These are phyloP conservation scores for Aproaerema taeniolella DNA, from an alignment of 2,888 invertebrate species.

Conservation along the genomic window DNA sequence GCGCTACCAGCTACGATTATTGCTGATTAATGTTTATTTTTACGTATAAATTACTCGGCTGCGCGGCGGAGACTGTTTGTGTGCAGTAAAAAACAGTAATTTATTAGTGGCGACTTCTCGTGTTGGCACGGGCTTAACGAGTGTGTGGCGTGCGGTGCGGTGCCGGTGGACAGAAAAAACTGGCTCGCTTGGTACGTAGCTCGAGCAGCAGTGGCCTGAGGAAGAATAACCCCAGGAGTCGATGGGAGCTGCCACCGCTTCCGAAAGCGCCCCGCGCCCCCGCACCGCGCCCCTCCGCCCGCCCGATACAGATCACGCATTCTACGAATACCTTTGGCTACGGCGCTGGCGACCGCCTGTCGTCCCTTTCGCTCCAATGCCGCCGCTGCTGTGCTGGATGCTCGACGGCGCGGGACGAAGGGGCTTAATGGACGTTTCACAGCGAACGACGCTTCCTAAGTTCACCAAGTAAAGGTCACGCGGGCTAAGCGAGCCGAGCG, in stretches of 20 bases:
- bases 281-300: constrained; percentile 46
- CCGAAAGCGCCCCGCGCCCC: constrained; percentile 70
- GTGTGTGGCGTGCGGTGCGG: constrained; percentile 78
- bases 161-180: constrained; percentile 80
- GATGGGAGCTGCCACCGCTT: constrained; percentile 77
- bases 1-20: constrained; percentile 65
- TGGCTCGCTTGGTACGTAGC: constrained; percentile 75
- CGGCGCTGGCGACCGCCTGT: constrained; percentile 60
- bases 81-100: constrained; percentile 76
- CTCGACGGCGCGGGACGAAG: constrained; percentile 58
- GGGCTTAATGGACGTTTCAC: constrained; percentile 71
- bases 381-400: constrained; percentile 50
- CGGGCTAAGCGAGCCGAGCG: constrained; percentile 69
- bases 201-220: constrained; percentile 77
- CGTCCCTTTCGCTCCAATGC: constrained; percentile 66
- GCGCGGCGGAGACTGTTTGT: constrained; percentile 76
- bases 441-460: constrained; percentile 74
- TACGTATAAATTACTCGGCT: constrained; percentile 71
- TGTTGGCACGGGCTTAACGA: constrained; percentile 80
- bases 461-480: constrained; percentile 75
- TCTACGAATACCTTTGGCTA: constrained; percentile 74
- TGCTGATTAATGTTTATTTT: constrained; percentile 73
- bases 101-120: constrained; percentile 81
- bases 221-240: constrained; percentile 79
- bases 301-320: constrained; percentile 77